Conservation (phyloP, 2,113 vertebrate genomes). For the Dipodomys stephensi region DNA sequence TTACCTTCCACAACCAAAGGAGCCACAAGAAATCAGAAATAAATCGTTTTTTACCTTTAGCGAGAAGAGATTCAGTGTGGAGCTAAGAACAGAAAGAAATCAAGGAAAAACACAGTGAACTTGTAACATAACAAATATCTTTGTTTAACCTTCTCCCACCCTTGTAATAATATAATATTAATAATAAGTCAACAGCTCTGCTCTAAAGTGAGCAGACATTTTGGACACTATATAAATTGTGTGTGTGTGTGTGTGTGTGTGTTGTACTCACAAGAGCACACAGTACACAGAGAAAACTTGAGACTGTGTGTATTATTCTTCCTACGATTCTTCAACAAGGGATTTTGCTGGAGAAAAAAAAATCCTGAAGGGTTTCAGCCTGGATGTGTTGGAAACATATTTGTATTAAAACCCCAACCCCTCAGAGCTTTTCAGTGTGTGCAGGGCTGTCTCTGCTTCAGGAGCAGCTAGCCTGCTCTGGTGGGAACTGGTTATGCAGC, state of each 20-base stretch:
- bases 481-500: neutral
- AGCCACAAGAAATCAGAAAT: constrained; percentile 13
- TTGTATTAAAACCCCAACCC: neutral
- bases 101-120: constrained; percentile 41
- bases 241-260: neutral
- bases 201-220: neutral
- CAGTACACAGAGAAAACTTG: neutral
- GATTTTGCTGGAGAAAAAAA: constrained; percentile 19
- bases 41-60: constrained; percentile 8
- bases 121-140: constrained; percentile 53
- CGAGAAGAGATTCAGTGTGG: constrained; percentile 22
- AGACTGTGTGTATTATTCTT: neutral
- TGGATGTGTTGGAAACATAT: constrained; percentile 12
- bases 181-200: neutral
- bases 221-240: neutral
- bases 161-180: neutral
- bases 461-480: rapidly evolving
- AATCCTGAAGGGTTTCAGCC: constrained; percentile 30
- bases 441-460: neutral
- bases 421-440: neutral
- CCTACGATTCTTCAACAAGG: neutral
- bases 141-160: constrained; percentile 15
- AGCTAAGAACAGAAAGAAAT: constrained; percentile 37
- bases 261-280: neutral
- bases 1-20: constrained; percentile 12